Conservation (phyloP, 2,888 invertebrate species). For the Hydropsyche betteni region DNA sequence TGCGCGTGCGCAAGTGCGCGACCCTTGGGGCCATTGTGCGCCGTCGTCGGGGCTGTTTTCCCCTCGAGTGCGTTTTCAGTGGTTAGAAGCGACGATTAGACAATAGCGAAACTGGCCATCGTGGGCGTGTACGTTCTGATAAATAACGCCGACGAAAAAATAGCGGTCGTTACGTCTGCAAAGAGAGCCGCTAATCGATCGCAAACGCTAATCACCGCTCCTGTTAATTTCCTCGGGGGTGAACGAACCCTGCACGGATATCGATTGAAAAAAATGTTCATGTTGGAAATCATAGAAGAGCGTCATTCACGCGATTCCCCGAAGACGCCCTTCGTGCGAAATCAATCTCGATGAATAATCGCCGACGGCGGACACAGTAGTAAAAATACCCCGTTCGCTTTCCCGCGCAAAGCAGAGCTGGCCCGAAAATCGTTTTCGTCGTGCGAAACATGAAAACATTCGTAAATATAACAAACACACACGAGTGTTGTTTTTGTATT, state of each 20-base stretch:
- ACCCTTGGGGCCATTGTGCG: constrained; percentile 5
- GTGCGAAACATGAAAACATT: not conserved
- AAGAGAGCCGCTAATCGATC: not conserved
- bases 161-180: not conserved
- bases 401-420: too few relatives aligned
- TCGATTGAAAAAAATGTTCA: too few relatives aligned
- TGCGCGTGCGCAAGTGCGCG: not conserved
- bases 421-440: too few relatives aligned
- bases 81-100: not conserved
- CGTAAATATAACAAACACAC: not conserved
- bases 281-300: too few relatives aligned
- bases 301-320: too few relatives aligned
- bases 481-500: too few relatives aligned
- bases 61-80: not conserved
- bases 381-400: too few relatives aligned
- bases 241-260: too few relatives aligned
- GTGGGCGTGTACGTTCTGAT: not conserved
- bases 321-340: too few relatives aligned
- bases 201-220: not conserved
- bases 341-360: too few relatives aligned
- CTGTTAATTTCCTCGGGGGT: too few relatives aligned
- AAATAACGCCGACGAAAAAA: not conserved
- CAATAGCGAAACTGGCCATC: not conserved
- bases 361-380: not conserved
- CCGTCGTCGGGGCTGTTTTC: not conserved